Evolutionary conservation across 2,113 vertebrate species (phyloP).

Genomic region (Calonectris borealis): DNA sequence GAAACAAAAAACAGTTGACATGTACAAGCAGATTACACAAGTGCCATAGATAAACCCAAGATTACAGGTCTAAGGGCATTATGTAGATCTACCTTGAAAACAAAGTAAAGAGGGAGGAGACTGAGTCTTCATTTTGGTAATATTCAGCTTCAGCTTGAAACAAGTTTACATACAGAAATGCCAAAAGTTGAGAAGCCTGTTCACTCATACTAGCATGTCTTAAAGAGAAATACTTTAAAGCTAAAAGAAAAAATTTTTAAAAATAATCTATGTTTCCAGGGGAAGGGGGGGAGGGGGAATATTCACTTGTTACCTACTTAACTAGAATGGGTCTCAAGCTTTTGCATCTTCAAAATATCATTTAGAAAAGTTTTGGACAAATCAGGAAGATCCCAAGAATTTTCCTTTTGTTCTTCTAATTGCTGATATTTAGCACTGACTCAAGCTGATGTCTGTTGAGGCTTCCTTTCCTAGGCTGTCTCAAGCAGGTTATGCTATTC

Average conservation of each 20-base stretch:
- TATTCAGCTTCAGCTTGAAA: not conserved
- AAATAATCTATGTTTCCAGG: not conserved
- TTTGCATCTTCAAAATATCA: not conserved
- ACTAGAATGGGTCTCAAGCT: not conserved
- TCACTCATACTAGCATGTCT: not conserved
- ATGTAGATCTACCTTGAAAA: not conserved
- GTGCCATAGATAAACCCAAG: not conserved
- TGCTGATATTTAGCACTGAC: not conserved
- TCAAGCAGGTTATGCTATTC: not conserved
- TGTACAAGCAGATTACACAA: not conserved
- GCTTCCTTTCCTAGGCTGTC: not conserved
- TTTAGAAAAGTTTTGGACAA: not conserved
- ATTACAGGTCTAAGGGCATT: not conserved
- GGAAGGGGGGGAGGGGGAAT: accelerated
- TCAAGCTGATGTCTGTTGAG: not conserved
- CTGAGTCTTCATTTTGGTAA: not conserved
- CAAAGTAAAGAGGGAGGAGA: not conserved
- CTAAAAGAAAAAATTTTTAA: not conserved
- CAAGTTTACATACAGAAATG: not conserved
- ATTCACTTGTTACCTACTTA: not conserved
- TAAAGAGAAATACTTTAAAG: not conserved
- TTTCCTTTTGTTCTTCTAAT: not conserved
- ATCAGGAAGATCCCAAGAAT: not conserved
- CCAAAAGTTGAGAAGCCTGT: not conserved
- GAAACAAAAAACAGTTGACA: not conserved